Conservation (phyloP, 2,888 invertebrate species). For the Tenthredo mesomela region DNA sequence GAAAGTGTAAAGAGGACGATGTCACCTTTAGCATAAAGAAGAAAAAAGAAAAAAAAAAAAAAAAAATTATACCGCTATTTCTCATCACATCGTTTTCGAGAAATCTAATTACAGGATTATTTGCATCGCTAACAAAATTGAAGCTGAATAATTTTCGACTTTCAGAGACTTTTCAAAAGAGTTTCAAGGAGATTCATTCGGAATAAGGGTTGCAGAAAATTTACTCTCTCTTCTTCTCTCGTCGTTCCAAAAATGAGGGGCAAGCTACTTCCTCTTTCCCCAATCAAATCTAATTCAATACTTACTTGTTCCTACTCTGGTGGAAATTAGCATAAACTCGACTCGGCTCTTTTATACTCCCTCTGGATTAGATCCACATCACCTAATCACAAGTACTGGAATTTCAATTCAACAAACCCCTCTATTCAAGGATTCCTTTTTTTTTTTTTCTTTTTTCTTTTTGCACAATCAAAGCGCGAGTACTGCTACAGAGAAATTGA, state of each 20-base stretch:
- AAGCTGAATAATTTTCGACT: not conserved
- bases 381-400: not conserved
- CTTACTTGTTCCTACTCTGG: not conserved
- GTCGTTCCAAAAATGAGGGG: not conserved
- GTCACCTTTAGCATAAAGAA: not conserved
- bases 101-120: not conserved
- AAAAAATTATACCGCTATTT: not conserved
- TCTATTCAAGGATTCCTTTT: not conserved
- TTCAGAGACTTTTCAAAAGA: not conserved
- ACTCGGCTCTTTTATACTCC: not conserved
- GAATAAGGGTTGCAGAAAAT: not conserved
- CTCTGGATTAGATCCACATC: constrained; percentile 9
- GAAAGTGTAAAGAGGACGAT: constrained; percentile 10
- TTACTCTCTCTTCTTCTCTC: not conserved
- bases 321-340: constrained; percentile 6
- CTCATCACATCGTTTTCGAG: not conserved
- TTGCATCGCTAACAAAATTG: not conserved
- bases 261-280: not conserved
- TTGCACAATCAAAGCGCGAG: not conserved
- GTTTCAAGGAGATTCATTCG: not conserved
- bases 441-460: too few species aligned
- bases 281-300: not conserved
- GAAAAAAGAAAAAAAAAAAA: too few species aligned
- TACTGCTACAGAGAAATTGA: too few species aligned
- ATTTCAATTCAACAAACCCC: not conserved